A percentile compares a stretch with the other conserved stretches of the same genome.
These are phyloP conservation scores for Alces alces DNA, from an alignment of 2,113 vertebrate species.

Conservation along the genomic window DNA sequence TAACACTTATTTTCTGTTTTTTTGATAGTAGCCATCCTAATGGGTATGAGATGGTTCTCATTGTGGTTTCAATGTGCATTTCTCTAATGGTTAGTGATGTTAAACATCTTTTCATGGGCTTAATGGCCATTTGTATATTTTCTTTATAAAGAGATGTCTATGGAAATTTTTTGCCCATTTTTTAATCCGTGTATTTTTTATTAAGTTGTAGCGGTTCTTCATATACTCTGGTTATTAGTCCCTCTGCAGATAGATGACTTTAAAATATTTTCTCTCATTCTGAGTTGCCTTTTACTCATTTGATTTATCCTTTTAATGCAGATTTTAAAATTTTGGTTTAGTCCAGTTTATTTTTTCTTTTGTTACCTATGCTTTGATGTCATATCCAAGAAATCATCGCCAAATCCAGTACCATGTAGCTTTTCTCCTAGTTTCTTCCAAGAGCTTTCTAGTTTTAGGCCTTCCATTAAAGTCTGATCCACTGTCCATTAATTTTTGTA, in stretches of 20 bases:
- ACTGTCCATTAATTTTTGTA: not conserved
- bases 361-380: not conserved
- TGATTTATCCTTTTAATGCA: not conserved
- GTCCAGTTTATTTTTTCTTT: not conserved
- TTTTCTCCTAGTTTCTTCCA: not conserved
- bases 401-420: not conserved
- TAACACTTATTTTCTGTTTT: not conserved
- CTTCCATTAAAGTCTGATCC: not conserved
- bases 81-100: not conserved
- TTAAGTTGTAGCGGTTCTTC: not conserved
- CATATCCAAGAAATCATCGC: not conserved
- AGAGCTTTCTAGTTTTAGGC: not conserved
- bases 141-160: not conserved
- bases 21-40: not conserved
- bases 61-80: not conserved
- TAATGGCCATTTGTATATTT: not conserved
- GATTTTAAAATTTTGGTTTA: not conserved
- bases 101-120: not conserved
- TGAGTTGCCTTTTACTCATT: not conserved
- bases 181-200: not conserved
- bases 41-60: not conserved
- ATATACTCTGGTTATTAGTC: not conserved
- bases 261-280: not conserved
- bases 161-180: not conserved
- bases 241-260: not conserved